Evolutionary conservation across 2,888 invertebrate species (phyloP), one percentile per base, ranked within the genome.

Genomic region (Actias luna): DNA sequence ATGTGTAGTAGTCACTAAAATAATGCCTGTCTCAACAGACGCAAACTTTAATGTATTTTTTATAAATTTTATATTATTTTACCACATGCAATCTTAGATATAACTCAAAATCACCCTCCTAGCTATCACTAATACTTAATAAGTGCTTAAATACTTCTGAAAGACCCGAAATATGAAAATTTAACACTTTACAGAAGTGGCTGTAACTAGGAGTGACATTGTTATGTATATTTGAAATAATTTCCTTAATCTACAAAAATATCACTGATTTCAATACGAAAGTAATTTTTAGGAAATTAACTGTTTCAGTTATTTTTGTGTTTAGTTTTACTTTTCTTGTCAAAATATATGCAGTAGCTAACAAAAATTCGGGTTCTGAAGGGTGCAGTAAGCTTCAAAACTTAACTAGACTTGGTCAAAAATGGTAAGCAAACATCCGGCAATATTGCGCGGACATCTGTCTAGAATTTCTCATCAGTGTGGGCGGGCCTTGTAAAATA

Each of bases 391-490:
- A 25, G 22, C 46, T 25, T 8, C 22, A 50, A 50, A 22, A 25
- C 25, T 14, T 50, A 50, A 50, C 22, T 25, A 42, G 42, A 42
- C 18, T 42, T 42, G 18, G 33, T 7, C 42, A 50, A 25, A 50
- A 50, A 50, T 50, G 25, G 22, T 25, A 7, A 4, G 16, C 14
- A 16, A 12, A 22, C 22, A 12, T 22, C 22, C 46, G 12, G 25
- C 46, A 22, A 12, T 22, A 50, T 25, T 50, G 46, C 25, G 46
- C 22, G 46, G 12, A 12, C 12, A 22, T 50, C 46, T 12, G 25
- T 50, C 46, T 50, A 22, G 46, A 50, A 50, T 50, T 50, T 50
- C 46, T 42, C 42, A 42, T 42, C 42, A 22, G 12, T 50, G 22
- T 25, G 46, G 25, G 22, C 12, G 25, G 22, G 3, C 3, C 46